Conservation (phyloP, 2,888 invertebrate species). For the Drosophila crucigera region DNA sequence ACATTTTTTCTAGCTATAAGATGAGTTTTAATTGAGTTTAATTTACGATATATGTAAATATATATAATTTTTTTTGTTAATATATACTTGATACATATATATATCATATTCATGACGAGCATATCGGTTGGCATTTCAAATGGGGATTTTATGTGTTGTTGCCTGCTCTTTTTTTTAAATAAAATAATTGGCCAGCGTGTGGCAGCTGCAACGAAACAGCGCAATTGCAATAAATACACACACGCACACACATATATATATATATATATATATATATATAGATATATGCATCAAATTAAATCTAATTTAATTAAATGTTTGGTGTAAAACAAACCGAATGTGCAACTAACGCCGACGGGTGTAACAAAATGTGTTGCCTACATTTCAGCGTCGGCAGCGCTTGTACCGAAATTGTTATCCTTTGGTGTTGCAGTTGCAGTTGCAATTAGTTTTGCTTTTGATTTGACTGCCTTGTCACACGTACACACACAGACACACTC, state of each 20-base stretch:
- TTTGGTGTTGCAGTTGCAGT: constrained; percentile 35
- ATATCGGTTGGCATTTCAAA: not conserved
- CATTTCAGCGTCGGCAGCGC: constrained; percentile 65
- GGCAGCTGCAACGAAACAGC: constrained; percentile 9
- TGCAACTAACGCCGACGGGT: constrained; percentile 39
- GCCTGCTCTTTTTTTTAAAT: constrained; percentile 2
- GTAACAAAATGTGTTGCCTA: constrained; percentile 68
- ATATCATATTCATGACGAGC: not conserved
- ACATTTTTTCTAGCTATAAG: not conserved
- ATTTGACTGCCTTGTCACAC: constrained; percentile 66
- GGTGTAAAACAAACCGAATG: constrained; percentile 35
- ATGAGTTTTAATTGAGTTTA: not conserved
- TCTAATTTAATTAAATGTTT: constrained; percentile 71
- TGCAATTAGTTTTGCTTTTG: constrained; percentile 76
- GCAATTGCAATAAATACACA: constrained; percentile 45
- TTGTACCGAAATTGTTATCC: constrained; percentile 25
- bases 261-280: no score
- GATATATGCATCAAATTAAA: constrained; percentile 48
- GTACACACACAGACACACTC: constrained; percentile 19
- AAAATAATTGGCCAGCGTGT: constrained; percentile 45
- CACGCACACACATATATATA: not conserved
- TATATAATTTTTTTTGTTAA: not conserved
- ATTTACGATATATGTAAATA: not conserved
- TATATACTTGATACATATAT: not conserved
- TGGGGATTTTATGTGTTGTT: not conserved